These are phyloP conservation scores for Nebria salina DNA, from an alignment of 2,888 invertebrate genomes.

Conservation along the genomic window DNA sequence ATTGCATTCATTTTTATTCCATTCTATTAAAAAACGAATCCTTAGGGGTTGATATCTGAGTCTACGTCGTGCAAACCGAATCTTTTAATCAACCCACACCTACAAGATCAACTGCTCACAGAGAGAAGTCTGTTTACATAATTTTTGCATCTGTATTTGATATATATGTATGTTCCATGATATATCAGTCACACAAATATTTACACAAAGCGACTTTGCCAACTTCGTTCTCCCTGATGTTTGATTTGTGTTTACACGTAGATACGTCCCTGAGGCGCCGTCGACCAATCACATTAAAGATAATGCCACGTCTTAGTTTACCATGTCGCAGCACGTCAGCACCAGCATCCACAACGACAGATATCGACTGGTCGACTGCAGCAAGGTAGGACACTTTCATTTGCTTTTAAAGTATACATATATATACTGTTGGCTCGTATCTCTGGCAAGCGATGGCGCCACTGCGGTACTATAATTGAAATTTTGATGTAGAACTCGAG, in stretches of 20 bases:
- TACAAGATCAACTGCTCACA: background rate
- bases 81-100: too few species aligned
- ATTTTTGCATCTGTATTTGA: too few species aligned
- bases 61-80: too few species aligned
- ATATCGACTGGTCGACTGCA: conserved; percentile 63
- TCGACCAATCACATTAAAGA: conserved; percentile 65
- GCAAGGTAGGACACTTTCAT: conserved; percentile 57
- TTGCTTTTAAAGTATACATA: background rate
- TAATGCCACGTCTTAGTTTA: conserved; percentile 64
- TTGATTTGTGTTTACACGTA: conserved; percentile 51
- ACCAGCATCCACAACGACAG: conserved; percentile 61
- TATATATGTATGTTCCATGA: background rate
- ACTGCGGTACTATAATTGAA: background rate
- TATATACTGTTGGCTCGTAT: background rate
- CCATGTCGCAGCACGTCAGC: conserved; percentile 62
- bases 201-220: background rate
- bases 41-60: too few species aligned
- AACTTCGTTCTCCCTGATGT: background rate
- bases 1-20: too few species aligned
- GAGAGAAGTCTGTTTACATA: background rate
- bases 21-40: too few species aligned
- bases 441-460: background rate
- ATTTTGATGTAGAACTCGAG: too few species aligned
- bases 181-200: background rate
- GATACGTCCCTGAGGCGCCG: conserved; percentile 64